These are phyloP conservation scores for Gobio occitaniae DNA, from an alignment of 2,797 vertebrate species.

Conservation along the genomic window DNA sequence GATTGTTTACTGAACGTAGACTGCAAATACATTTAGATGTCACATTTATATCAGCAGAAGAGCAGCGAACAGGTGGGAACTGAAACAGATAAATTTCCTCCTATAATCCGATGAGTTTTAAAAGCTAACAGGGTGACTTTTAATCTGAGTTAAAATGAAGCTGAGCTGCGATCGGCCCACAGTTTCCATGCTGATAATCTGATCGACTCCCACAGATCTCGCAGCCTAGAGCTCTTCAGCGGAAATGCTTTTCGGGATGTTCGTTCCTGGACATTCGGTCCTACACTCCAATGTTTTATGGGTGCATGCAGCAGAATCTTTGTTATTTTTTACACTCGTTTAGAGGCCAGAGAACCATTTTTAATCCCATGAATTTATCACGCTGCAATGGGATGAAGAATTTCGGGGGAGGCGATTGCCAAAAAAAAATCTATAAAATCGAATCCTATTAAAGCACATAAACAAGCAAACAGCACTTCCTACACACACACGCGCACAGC, in stretches of 20 bases:
- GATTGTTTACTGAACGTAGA: background rate
- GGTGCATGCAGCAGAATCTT: conserved; percentile 53
- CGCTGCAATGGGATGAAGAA: conserved; percentile 68
- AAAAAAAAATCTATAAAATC: conserved; percentile 78
- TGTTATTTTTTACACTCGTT: conserved; percentile 51
- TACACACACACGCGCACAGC: conserved; percentile 62
- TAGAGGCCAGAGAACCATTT: conserved; percentile 52
- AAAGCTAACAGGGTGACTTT: conserved; percentile 6
- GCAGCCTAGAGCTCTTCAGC: background rate
- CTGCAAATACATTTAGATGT: background rate
- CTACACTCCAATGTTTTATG: conserved; percentile 8
- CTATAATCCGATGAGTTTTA: conserved; percentile 12
- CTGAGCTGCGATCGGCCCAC: conserved; percentile 1
- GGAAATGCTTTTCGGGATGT: background rate
- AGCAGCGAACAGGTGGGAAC: background rate
- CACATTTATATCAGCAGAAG: background rate
- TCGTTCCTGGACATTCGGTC: background rate
- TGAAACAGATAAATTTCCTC: background rate
- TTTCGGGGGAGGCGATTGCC: conserved; percentile 72
- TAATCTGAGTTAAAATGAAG: conserved; percentile 38
- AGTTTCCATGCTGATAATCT: conserved; percentile 9
- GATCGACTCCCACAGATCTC: conserved; percentile 16
- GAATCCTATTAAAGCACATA: conserved; percentile 81
- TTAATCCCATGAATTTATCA: conserved; percentile 75
- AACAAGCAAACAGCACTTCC: conserved; percentile 79